Evolutionary conservation across 2,113 vertebrate genomes (phyloP).

Genomic region (Cyphomyrus discorhynchus): DNA sequence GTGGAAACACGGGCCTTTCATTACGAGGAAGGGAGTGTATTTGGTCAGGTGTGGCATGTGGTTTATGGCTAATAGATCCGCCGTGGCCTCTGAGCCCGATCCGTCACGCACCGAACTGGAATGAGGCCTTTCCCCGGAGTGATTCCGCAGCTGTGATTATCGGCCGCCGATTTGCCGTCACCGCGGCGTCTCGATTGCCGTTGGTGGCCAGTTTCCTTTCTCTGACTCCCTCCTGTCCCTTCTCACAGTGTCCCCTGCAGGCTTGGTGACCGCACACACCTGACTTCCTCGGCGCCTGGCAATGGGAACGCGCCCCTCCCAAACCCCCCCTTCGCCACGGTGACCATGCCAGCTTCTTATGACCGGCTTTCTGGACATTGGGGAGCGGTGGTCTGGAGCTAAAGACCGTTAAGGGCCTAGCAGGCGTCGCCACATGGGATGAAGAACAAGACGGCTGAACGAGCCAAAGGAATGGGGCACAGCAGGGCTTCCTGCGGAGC

Average conservation of each 20-base stretch:
- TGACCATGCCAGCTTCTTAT: constrained; percentile 60
- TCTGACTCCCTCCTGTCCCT: neutral
- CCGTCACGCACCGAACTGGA: neutral
- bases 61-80: constrained; percentile 34
- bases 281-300: constrained; percentile 65
- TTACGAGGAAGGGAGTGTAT: constrained; percentile 57
- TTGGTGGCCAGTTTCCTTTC: neutral
- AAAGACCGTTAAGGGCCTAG: constrained; percentile 24
- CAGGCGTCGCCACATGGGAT: constrained; percentile 29
- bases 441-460: neutral
- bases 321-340: constrained; percentile 39
- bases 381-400: constrained; percentile 55
- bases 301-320: constrained; percentile 71
- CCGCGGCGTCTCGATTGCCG: neutral
- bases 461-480: constrained; percentile 42
- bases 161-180: neutral
- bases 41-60: constrained; percentile 59
- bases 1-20: constrained; percentile 39
- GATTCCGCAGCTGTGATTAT: neutral
- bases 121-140: neutral
- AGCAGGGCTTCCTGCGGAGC: constrained; percentile 9
- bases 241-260: constrained; percentile 89
- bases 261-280: constrained; percentile 85
- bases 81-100: constrained; percentile 16
- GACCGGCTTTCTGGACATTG: constrained; percentile 45